Conservation (phyloP, 1,140 invertebrate species). For the Drosophila nebulosa region DNA sequence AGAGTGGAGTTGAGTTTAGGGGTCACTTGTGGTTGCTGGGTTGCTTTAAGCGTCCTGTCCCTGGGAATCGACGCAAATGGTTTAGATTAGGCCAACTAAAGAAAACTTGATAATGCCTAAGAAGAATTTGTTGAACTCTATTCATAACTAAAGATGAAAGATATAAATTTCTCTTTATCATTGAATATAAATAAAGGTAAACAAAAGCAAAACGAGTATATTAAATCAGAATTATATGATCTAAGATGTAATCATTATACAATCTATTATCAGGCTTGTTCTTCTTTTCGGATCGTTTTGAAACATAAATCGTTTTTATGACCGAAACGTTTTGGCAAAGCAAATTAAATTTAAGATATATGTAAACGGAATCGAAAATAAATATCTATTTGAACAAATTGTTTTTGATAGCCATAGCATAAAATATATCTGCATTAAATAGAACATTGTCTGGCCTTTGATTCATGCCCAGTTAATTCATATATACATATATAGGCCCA, state of each 20-base stretch:
- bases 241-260: no score
- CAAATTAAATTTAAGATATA: no score
- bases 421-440: no score
- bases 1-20: not conserved
- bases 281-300: no score
- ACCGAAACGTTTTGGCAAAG: no score
- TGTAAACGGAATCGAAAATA: no score
- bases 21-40: not conserved
- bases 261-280: no score
- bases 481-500: slow-evolving; percentile 23
- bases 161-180: not conserved
- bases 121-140: slow-evolving; percentile 15
- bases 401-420: no score
- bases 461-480: slow-evolving; percentile 45
- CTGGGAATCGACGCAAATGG: slow-evolving; percentile 42
- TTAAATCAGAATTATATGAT: not conserved
- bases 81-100: slow-evolving; percentile 9
- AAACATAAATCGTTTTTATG: no score
- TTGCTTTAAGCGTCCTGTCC: not conserved
- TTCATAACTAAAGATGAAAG: slow-evolving; percentile 1
- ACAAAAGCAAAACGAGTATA: not conserved
- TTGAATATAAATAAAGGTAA: not conserved
- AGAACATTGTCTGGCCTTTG: slow-evolving; percentile 49
- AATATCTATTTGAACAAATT: no score
- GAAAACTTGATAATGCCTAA: slow-evolving; percentile 17